Evolutionary conservation across 2,888 invertebrate species (phyloP), one percentile per base, ranked within the genome.

Genomic region (Dynastes tityus): DNA sequence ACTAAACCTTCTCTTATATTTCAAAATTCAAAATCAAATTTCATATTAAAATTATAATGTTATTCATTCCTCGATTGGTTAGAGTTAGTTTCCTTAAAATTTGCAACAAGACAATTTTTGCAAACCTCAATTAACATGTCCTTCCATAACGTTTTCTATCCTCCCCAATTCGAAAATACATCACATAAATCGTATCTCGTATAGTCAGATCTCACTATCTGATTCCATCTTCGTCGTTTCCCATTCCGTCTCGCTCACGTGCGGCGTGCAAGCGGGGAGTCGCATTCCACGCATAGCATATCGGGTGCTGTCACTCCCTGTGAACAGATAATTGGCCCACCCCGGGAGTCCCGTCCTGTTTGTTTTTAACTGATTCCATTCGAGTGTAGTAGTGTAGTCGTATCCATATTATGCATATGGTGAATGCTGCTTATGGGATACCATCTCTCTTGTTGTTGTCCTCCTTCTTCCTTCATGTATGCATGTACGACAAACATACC

Each of bases 311-410:
- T 88, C 88, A 88, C 87, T 88, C 88, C 89, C 89, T 88, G 86
- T 87, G 88, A 88, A 86, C 88, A 88, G 87, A 88, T 89, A 90
- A 90, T 90, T 89, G 89, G 89, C 89, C 89, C 89, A 89, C 90
- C 90, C 89, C 89, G 84, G 89, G 89, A 86, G 89, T 87, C 86
- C 88, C 85, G 86, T 86, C 86, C 86, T 88, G 87, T 88, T 88
- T 88, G 87, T 87, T 88, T 88, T 83, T 71, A 71, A 80, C 83
- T 81, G 81, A 81, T 81, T 81, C 81, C 55, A 6, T 29, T 65
- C 61, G 29, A 55, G 37, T 55, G 55, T 71, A 71, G n/a, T 5
- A 22, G n/a, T 6, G 29, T 55, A 6, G 55, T 55, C 55, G 55
- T 22, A 40, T 37, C 63, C 32, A 63, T 37, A 37, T 37, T 37